Evolutionary conservation across 2,797 vertebrate genomes (phyloP).

Genomic region (Cirrhinus molitorella): DNA sequence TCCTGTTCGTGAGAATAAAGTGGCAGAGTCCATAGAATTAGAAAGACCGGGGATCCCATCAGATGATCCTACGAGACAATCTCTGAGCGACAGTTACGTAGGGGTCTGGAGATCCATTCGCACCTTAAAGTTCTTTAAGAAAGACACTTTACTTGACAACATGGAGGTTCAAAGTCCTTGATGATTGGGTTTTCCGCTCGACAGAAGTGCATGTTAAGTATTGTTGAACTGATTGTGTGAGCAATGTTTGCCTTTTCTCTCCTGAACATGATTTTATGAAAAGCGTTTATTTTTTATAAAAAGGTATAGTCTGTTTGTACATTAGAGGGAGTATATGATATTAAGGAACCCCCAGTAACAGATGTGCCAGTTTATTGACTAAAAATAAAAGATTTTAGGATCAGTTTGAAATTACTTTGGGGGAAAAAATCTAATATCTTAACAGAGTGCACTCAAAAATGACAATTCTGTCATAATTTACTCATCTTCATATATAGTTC

Average conservation of each 20-base stretch:
- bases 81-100: constrained; percentile 84
- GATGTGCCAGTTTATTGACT: constrained; percentile 2
- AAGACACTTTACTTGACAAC: constrained; percentile 90
- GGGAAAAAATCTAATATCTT: neutral
- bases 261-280: constrained; percentile 58
- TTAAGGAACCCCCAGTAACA: neutral
- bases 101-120: constrained; percentile 92
- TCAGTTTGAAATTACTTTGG: neutral
- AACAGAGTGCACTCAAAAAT: neutral
- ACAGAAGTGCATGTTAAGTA: constrained; percentile 62
- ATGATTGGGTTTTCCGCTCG: constrained; percentile 49
- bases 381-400: constrained; percentile 3
- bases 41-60: constrained; percentile 68
- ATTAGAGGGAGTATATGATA: constrained; percentile 25
- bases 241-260: constrained; percentile 53
- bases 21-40: constrained; percentile 65
- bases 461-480: neutral
- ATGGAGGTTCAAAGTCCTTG: constrained; percentile 93
- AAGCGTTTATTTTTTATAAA: constrained; percentile 64
- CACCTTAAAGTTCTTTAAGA: constrained; percentile 87
- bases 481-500: neutral
- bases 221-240: constrained; percentile 56
- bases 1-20: constrained; percentile 64
- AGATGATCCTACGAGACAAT: constrained; percentile 68
- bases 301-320: constrained; percentile 56